Conservation (phyloP, 2,113 vertebrate species). For the Phrynosoma blainvillii region DNA sequence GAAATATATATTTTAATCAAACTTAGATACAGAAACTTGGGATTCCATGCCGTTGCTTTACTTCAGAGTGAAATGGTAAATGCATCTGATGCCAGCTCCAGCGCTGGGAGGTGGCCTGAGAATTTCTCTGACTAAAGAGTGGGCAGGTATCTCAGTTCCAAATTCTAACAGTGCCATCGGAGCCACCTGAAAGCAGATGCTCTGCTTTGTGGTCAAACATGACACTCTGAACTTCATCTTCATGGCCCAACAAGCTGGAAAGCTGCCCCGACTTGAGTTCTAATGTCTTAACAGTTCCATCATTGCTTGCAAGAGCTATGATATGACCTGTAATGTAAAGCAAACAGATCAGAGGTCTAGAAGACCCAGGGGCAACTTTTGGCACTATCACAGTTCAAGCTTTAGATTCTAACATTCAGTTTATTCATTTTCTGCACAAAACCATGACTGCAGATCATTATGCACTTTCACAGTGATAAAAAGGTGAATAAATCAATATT, state of each 20-base stretch:
- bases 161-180: conserved; percentile 68
- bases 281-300: conserved; percentile 77
- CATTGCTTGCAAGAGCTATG: conserved; percentile 79
- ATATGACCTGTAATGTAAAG: conserved; percentile 68
- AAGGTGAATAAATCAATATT: conserved; percentile 23
- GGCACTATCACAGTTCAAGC: neutral
- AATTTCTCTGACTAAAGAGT: accelerated
- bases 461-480: conserved; percentile 30
- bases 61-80: conserved; percentile 20
- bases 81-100: conserved; percentile 9
- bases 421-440: accelerated
- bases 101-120: accelerated
- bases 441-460: conserved; percentile 29
- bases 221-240: conserved; percentile 67
- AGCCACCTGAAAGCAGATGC: conserved; percentile 67
- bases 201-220: conserved; percentile 68
- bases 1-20: conserved; percentile 57
- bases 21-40: neutral
- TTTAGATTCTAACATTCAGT: neutral
- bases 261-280: conserved; percentile 71
- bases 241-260: conserved; percentile 66
- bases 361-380: neutral
- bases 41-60: neutral
- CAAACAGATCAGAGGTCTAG: neutral
- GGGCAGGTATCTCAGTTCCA: conserved; percentile 60